Evolutionary conservation across 2,113 vertebrate species (phyloP), one percentile per base, ranked within the genome.

Genomic region (Paratilapia polleni): DNA sequence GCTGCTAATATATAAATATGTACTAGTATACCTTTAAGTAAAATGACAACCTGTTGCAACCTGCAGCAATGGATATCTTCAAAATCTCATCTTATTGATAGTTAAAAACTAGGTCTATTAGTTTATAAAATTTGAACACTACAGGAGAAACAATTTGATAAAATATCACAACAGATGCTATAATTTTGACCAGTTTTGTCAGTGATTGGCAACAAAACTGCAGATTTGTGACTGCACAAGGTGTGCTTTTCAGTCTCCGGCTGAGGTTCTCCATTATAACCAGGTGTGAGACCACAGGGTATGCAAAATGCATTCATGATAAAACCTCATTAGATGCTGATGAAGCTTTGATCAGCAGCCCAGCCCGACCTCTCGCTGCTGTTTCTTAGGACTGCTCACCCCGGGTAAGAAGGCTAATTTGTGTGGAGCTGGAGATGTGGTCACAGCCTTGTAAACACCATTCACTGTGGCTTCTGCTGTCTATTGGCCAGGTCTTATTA

Each of bases 381-480:
- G 74, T 84, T 74, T 82, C 68, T 84, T 13, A 75, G 52, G 41
- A 54, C 57, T 20, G 11, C 70, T 58, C 68, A 28, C 38, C 26
- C 78, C 75, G 77, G 78, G 68, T 87, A 26, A 8, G 76, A 74
- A 20, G 59, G 76, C 15, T 84, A 17, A 80, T 83, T 84, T 80
- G 61, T 52, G 52, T 70, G 60, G 73, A 70, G 76, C 54, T 49
- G 74, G 5, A 62, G 66, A 59, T 82, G 80, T 38, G 88, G 86
- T 78, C 78, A 59, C 66, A 76, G 77, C 24, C 76, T 76, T 20
- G 78, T 74, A 83, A 91, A 88, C 82, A 76, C 36, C n/a, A 0
- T 47, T 78, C 75, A 36, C 63, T 82, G 36, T 56, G 66, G 83
- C 66, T 88, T 74, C n/a, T 3, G 15, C 38, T 82, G 89, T 81